These are phyloP conservation scores for Aporrectodea caliginosa DNA, from an alignment of 1,140 invertebrate genomes.

Conservation along the genomic window DNA sequence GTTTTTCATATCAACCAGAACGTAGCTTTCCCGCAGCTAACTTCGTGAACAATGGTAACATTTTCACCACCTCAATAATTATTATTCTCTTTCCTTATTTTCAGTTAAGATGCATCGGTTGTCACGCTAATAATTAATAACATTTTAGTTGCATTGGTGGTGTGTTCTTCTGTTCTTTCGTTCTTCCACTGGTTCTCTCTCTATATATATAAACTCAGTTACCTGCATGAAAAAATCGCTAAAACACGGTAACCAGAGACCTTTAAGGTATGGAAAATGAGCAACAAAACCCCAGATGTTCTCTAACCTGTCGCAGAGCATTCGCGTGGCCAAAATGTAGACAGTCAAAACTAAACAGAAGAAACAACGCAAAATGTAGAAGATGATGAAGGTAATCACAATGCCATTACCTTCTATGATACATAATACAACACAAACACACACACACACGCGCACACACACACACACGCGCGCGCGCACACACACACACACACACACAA, in stretches of 20 bases:
- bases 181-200: too few species aligned
- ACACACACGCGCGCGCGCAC: not conserved
- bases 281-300: not conserved
- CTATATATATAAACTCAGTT: too few species aligned
- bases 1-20: too few species aligned
- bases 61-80: too few species aligned
- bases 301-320: slow-evolving; percentile 52
- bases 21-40: too few species aligned
- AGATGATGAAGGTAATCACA: not conserved
- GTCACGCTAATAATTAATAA: not conserved
- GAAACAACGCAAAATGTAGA: not conserved
- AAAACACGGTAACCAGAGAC: not conserved
- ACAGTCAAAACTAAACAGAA: slow-evolving; percentile 54
- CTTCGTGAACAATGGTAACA: too few species aligned
- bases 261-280: not conserved
- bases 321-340: slow-evolving; percentile 57
- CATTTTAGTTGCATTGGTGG: not conserved
- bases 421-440: too few species aligned
- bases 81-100: too few species aligned
- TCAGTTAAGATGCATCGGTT: too few species aligned
- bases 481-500: not conserved
- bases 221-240: too few species aligned
- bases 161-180: too few species aligned
- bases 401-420: not conserved
- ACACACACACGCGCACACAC: not conserved